Evolutionary conservation across 2,797 vertebrate genomes (phyloP), one percentile per base, ranked within the genome.

Genomic region (Gallinago solitaria): DNA sequence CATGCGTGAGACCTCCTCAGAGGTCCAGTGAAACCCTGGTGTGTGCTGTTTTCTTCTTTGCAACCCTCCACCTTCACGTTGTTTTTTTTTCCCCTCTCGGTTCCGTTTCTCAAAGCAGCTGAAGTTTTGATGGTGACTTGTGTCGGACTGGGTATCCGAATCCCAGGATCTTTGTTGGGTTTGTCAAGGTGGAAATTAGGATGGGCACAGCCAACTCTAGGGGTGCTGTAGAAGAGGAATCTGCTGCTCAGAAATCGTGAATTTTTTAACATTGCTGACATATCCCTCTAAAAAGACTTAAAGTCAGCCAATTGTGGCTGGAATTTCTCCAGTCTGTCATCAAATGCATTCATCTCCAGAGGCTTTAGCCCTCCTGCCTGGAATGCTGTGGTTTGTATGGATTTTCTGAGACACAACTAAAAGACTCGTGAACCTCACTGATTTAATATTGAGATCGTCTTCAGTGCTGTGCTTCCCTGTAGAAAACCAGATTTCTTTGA

Each of bases 101-200:
- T 79, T 89, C 73, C 0, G 27, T 95, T 93, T 94, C 88, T 96
- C 91, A 89, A 92, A 95, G 89, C 83, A 95, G 95, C 90, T 93
- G 82, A 89, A 86, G 50, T 88, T 83, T 45, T 70, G 63, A 60
- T 69, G 57, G 30, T 81, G 67, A 32, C 35, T 85, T 79, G 6
- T 83, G 78, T 84, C 35, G 64, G 16, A 32, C 18, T 67, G 59
- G 28, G 4, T 73, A 23, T 87, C 54, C 59, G 43, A 79, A 70
- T 94, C 48, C 18, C 27, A 35, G 64, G 50, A 33, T 76, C 37
- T 57, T n/a, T 30, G 45, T 33, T 87, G 76, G 47, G 18, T 77
- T 94, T 90, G 64, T 61, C 15, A 75, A 80, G 57, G 64, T 96
- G 90, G 93, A 95, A 93, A 93, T 89, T 21, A 35, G 83, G 91